Conservation (phyloP, 2,797 vertebrate genomes). For the Myotis findleyi region DNA sequence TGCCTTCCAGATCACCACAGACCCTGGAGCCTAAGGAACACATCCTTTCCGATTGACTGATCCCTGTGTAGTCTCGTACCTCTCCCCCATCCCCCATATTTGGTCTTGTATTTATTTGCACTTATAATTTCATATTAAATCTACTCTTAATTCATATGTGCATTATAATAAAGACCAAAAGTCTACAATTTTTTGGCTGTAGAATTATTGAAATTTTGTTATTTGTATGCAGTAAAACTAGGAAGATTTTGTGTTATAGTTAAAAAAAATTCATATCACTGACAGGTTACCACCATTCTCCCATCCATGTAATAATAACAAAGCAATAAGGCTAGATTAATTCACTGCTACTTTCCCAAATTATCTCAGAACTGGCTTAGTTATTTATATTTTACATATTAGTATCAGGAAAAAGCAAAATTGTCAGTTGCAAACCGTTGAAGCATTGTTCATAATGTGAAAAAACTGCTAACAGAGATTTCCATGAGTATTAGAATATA, state of each 20-base stretch:
- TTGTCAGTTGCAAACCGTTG: background rate
- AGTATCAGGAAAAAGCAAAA: background rate
- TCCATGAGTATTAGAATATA: background rate
- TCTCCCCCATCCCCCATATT: background rate
- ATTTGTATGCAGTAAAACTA: background rate
- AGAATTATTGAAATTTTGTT: constrained; percentile 50
- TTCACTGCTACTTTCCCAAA: background rate
- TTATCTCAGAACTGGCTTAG: constrained; percentile 13
- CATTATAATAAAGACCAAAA: constrained; percentile 13
- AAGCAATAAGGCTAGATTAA: constrained; percentile 7
- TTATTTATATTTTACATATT: constrained; percentile 39
- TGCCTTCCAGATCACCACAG: background rate
- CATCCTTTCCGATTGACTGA: background rate
- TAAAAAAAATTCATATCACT: background rate
- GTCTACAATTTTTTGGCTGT: background rate
- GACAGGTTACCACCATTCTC: background rate
- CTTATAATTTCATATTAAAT: background rate
- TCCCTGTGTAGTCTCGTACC: background rate
- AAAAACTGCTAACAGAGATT: background rate
- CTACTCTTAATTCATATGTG: background rate
- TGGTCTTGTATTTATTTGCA: background rate
- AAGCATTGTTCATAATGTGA: background rate
- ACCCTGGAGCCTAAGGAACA: background rate
- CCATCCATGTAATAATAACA: background rate
- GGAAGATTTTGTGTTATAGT: constrained; percentile 23